phyloP scores from a whole-genome alignment of 2,113 vertebrate species.

The Sylvicapra grimmia region DNA sequence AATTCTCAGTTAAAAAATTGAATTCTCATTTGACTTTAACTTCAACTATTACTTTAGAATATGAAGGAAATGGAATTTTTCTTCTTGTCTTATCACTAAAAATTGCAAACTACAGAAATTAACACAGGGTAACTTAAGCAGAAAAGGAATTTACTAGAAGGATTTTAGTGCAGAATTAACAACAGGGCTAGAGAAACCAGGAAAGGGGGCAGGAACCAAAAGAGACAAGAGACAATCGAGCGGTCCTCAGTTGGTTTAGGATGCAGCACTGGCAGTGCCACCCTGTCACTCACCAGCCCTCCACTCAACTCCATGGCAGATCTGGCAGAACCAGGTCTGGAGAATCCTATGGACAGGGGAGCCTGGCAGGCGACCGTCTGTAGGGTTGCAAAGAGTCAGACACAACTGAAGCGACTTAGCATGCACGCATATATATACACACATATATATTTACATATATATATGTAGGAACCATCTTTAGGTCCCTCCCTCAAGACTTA shows the following conservation, averaged over 20 bases:
- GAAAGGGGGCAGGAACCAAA: not conserved
- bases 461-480: not conserved
- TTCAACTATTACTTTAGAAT: not conserved
- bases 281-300: too few relatives aligned
- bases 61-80: not conserved
- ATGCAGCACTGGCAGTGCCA: rapidly evolving
- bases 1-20: not conserved
- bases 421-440: not conserved
- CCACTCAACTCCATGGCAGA: too few relatives aligned
- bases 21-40: not conserved
- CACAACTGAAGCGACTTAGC: not conserved
- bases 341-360: not conserved
- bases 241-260: not conserved
- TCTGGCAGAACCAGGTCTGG: not conserved
- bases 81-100: not conserved
- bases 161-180: not conserved
- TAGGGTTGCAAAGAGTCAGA: not conserved
- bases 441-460: too few relatives aligned
- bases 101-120: not conserved
- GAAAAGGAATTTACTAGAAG: not conserved
- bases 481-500: not conserved
- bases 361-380: not conserved
- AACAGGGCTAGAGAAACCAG: not conserved
- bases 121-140: not conserved
- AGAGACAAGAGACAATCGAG: not conserved